Conservation (phyloP, 1,140 invertebrate species). For the Neodiprion pinetum region DNA sequence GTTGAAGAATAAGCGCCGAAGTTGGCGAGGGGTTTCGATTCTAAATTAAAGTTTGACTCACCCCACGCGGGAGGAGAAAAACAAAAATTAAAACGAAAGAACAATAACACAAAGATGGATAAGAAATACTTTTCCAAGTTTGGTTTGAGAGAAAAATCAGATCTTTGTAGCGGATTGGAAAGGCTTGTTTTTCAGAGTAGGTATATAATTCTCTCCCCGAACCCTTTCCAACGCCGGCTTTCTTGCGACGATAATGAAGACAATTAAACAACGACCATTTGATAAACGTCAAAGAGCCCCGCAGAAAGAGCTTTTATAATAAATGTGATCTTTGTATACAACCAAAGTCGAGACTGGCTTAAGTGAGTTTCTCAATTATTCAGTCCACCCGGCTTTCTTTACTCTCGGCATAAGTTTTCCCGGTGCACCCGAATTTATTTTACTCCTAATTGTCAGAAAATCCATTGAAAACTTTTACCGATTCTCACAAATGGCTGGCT, state of each 20-base stretch:
- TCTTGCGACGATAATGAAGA: not conserved
- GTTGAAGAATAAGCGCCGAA: no score
- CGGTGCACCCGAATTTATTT: not conserved
- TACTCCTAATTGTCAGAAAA: not conserved
- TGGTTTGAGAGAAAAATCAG: not conserved
- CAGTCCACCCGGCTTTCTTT: not conserved
- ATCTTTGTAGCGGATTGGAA: not conserved
- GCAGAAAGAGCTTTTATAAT: not conserved
- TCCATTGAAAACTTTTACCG: not conserved
- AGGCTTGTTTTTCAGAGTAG: not conserved
- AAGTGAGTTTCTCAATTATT: conserved; percentile 15
- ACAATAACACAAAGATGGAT: no score
- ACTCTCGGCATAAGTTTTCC: conserved; percentile 4
- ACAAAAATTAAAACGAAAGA: no score
- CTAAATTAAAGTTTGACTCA: no score
- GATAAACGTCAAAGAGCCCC: not conserved
- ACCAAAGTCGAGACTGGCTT: not conserved
- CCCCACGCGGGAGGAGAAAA: no score
- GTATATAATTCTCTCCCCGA: no score
- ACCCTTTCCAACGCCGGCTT: not conserved
- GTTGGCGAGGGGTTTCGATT: no score
- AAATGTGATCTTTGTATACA: conserved; percentile 3
- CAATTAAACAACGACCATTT: conserved; percentile 5
- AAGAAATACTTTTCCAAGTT: not conserved
- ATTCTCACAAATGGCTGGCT: no score